phyloP scores from a whole-genome alignment of 2,797 vertebrate species.

The Enteromius paludinosus region DNA sequence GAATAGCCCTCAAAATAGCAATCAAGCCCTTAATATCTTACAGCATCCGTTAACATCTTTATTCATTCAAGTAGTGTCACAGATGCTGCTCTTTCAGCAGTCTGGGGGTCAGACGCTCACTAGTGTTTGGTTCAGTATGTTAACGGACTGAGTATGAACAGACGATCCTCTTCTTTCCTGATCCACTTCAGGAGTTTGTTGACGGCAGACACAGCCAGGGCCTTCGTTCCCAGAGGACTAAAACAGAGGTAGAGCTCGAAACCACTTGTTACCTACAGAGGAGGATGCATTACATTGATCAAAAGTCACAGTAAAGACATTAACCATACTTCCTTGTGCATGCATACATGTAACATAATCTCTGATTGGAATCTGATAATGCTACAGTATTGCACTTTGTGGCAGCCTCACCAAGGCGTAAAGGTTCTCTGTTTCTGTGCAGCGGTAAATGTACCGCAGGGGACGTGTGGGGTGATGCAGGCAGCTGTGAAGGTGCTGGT shows the following conservation, averaged over 20 bases:
- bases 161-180: slow-evolving; percentile 94
- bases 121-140: slow-evolving; percentile 83
- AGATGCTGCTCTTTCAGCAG: background rate
- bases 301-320: background rate
- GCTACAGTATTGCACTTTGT: background rate
- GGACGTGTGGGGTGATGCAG: slow-evolving; percentile 92
- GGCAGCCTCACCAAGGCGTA: slow-evolving; percentile 88
- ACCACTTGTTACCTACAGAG: slow-evolving; percentile 89
- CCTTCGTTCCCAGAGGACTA: slow-evolving; percentile 94
- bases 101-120: background rate
- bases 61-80: background rate
- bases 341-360: background rate
- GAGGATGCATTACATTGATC: background rate
- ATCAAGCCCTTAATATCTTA: slow-evolving; percentile 14
- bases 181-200: slow-evolving; percentile 98
- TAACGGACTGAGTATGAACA: slow-evolving; percentile 94
- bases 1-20: slow-evolving; percentile 7
- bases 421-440: slow-evolving; percentile 88
- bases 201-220: slow-evolving; percentile 83
- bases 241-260: slow-evolving; percentile 98
- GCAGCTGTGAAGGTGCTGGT: slow-evolving; percentile 93
- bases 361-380: background rate
- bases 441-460: slow-evolving; percentile 90
- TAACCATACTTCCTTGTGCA: background rate
- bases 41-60: background rate